Conservation (phyloP, 2,113 vertebrate genomes). For the Catharus fuscescens region DNA sequence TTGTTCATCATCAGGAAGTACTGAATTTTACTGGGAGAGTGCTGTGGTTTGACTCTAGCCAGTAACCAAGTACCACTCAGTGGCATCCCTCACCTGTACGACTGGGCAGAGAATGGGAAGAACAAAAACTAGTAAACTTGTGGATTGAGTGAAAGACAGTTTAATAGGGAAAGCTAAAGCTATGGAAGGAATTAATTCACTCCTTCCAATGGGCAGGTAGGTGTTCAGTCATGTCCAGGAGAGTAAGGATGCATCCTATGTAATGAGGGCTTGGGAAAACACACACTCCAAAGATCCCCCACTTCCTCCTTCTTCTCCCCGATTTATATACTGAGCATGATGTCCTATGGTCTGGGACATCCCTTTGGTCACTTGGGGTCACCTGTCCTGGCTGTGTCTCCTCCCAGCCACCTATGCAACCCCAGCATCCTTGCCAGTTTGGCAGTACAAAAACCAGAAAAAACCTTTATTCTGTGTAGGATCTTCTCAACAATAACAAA, state of each 20-base stretch:
- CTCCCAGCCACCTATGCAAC: accelerated
- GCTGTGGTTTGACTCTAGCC: neutral
- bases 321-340: neutral
- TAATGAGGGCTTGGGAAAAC: no score
- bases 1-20: neutral
- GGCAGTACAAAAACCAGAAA: neutral
- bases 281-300: neutral
- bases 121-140: neutral
- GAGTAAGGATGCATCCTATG: neutral
- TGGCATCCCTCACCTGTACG: accelerated
- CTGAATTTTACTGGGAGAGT: neutral
- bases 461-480: neutral
- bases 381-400: neutral
- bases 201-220: neutral
- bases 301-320: neutral
- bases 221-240: neutral
- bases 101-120: neutral
- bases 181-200: neutral
- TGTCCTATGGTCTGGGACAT: neutral
- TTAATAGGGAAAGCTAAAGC: neutral
- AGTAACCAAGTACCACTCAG: neutral
- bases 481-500: neutral
- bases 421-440: accelerated
- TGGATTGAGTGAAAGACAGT: neutral
- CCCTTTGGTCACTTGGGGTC: neutral